A percentile compares a stretch with the other conserved stretches of the same genome.
phyloP scores from a whole-genome alignment of 2,797 vertebrate genomes.

The Sebastolobus alascanus region DNA sequence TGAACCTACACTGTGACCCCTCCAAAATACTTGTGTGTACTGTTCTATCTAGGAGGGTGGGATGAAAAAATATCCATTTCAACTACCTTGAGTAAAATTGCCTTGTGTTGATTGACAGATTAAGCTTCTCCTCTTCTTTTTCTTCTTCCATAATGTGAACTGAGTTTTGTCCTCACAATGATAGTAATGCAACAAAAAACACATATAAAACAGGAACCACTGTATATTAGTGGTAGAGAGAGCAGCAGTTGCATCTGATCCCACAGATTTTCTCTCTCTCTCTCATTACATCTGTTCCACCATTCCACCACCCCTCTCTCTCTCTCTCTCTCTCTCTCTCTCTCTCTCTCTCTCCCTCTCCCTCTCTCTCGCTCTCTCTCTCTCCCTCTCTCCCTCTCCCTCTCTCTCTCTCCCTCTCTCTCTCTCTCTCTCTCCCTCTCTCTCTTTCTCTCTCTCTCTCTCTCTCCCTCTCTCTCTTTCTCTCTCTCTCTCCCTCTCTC shows the following conservation, averaged over 20 bases:
- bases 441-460: background rate
- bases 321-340: background rate
- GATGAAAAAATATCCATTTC: no score
- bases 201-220: background rate
- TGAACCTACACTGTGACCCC: no score
- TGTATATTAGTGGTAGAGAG: slow-evolving; percentile 4
- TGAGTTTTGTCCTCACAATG: background rate
- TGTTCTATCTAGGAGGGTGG: no score
- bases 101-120: no score
- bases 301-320: background rate
- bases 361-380: background rate
- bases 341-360: background rate
- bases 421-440: background rate
- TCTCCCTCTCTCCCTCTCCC: background rate
- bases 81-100: no score
- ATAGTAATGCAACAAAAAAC: background rate
- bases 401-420: background rate
- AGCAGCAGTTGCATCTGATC: slow-evolving; percentile 37
- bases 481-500: background rate
- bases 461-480: background rate
- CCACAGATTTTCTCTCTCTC: slow-evolving; percentile 3
- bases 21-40: no score
- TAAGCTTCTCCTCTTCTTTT: no score
- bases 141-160: background rate
- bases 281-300: background rate